A percentile compares a stretch with the other conserved stretches of the same genome.
Evolutionary conservation across 2,113 vertebrate species (phyloP).

Genomic region (Actinemys pallida): DNA sequence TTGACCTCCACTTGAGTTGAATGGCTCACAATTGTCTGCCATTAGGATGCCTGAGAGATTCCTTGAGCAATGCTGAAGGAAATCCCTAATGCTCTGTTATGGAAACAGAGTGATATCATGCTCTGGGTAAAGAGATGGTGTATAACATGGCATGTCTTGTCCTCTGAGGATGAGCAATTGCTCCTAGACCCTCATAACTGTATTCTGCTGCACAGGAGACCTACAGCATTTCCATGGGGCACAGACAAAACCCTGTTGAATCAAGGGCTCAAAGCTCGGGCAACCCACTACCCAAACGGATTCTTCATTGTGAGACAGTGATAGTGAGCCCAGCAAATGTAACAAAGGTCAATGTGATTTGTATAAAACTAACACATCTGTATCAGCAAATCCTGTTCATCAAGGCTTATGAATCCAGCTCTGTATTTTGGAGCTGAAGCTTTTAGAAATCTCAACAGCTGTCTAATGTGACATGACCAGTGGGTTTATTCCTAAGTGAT

Average conservation of each 20-base stretch:
- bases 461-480: rapidly evolving
- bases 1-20: background rate
- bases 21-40: background rate
- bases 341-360: background rate
- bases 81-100: background rate
- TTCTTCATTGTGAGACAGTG: rapidly evolving
- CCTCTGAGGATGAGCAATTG: rapidly evolving
- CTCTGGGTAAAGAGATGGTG: rapidly evolving
- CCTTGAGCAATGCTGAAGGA: background rate
- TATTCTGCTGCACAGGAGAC: background rate
- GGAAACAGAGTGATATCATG: background rate
- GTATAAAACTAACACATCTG: rapidly evolving
- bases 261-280: rapidly evolving
- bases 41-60: background rate
- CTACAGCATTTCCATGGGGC: rapidly evolving
- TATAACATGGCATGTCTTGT: rapidly evolving
- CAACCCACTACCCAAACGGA: rapidly evolving
- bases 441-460: background rate
- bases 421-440: background rate
- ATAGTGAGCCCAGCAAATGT: rapidly evolving
- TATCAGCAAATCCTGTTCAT: rapidly evolving
- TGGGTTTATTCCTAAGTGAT: background rate
- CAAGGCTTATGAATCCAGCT: rapidly evolving
- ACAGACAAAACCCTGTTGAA: background rate
- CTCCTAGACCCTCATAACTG: background rate